Conservation (phyloP, 2,797 vertebrate genomes). For the Onychomys torridus region DNA sequence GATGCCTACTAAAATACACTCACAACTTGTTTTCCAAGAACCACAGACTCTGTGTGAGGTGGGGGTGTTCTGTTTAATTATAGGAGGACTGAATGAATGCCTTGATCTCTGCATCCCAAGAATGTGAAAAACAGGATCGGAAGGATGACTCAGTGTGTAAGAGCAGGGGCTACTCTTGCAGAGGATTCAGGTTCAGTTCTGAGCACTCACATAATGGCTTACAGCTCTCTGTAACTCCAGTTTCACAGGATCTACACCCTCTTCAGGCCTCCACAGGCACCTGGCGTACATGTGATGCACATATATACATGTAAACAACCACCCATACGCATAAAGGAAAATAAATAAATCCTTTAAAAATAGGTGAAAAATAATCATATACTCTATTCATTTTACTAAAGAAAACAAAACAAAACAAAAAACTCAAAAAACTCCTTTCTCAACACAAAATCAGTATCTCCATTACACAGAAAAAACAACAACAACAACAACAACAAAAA, state of each 20-base stretch:
- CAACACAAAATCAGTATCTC: background rate
- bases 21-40: background rate
- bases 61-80: rapidly evolving
- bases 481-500: no score
- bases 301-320: background rate
- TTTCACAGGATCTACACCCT: background rate
- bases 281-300: background rate
- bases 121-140: background rate
- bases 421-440: background rate
- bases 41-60: background rate
- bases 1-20: rapidly evolving
- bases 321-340: background rate
- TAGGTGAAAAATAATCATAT: background rate
- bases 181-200: background rate
- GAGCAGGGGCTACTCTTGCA: background rate
- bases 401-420: background rate
- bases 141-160: background rate
- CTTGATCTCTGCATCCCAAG: background rate
- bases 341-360: background rate
- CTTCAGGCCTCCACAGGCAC: background rate
- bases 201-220: no score
- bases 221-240: background rate
- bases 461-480: background rate
- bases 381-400: background rate
- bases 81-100: no score